Conservation (phyloP, 2,888 invertebrate species). For the Pecten maximus region DNA sequence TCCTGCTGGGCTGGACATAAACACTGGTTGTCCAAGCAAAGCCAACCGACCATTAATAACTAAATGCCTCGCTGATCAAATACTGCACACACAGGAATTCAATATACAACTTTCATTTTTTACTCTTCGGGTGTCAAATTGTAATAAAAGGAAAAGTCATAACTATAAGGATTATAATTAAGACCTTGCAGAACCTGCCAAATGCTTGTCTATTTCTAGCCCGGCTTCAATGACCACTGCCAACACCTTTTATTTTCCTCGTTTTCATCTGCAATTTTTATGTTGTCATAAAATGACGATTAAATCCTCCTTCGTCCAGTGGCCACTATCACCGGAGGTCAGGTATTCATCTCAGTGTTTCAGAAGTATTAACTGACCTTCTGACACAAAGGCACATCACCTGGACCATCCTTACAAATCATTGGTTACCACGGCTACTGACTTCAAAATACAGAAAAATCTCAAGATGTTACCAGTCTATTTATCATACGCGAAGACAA, state of each 20-base stretch:
- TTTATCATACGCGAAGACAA: neutral
- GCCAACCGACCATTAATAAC: neutral
- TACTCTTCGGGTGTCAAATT: neutral
- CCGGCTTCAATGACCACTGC: neutral
- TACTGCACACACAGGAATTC: slow-evolving; percentile 24
- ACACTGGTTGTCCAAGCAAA: slow-evolving; percentile 30
- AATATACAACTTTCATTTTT: slow-evolving; percentile 11
- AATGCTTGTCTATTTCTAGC: slow-evolving; percentile 2
- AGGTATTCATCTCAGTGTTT: neutral
- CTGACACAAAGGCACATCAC: neutral
- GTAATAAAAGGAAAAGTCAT: neutral
- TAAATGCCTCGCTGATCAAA: slow-evolving; percentile 12
- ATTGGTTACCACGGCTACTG: neutral
- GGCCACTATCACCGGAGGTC: neutral
- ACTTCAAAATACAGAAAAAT: slow-evolving; percentile 23
- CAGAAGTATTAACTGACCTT: neutral
- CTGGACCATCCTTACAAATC: neutral
- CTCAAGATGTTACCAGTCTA: slow-evolving; percentile 11
- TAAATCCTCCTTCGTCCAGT: neutral
- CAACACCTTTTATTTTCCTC: neutral
- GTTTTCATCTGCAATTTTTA: slow-evolving; percentile 26
- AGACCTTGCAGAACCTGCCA: slow-evolving; percentile 1
- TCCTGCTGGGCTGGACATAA: slow-evolving; percentile 22
- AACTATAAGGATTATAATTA: slow-evolving; percentile 16
- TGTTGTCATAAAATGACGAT: slow-evolving; percentile 19